Evolutionary conservation across 2,888 invertebrate genomes (phyloP).

Genomic region (Lasioglossum vierecki): DNA sequence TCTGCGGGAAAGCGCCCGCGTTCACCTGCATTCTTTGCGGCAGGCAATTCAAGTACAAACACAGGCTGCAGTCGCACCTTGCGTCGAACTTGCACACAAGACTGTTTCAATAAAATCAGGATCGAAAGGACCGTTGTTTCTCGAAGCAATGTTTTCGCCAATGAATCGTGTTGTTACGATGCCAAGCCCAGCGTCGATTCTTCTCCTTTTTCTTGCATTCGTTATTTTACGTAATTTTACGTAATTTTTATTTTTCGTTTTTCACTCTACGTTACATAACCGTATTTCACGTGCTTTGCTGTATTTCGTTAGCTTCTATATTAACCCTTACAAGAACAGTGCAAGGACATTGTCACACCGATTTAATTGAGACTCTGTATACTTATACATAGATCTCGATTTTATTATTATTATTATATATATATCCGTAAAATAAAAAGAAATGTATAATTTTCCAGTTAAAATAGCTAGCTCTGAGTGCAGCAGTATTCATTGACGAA

Average conservation of each 20-base stretch:
- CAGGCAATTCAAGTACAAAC: constrained; percentile 80
- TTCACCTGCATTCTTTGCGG: constrained; percentile 81
- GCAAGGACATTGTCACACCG: too few species aligned
- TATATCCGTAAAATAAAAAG: too few species aligned
- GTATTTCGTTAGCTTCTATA: not conserved
- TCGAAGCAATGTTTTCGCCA: not conserved
- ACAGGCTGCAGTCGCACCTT: constrained; percentile 78
- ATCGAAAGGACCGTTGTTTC: not conserved
- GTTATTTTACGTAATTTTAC: not conserved
- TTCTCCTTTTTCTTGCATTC: not conserved
- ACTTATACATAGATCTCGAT: too few species aligned
- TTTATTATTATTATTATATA: too few species aligned
- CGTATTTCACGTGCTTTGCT: not conserved
- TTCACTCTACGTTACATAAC: too few species aligned
- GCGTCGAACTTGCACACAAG: constrained; percentile 62
- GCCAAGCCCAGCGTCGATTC: too few species aligned
- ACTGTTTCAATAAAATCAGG: constrained; percentile 37
- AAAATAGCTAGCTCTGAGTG: too few species aligned
- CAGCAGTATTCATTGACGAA: constrained; percentile 1
- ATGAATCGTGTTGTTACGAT: constrained; percentile 5
- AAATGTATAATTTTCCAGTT: too few species aligned
- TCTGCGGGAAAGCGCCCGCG: constrained; percentile 81
- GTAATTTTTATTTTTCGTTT: too few species aligned
- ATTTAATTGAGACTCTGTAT: too few species aligned
- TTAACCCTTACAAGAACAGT: too few species aligned